Evolutionary conservation across 2,797 vertebrate genomes (phyloP).

Genomic region (Chaenodraco wilsoni): DNA sequence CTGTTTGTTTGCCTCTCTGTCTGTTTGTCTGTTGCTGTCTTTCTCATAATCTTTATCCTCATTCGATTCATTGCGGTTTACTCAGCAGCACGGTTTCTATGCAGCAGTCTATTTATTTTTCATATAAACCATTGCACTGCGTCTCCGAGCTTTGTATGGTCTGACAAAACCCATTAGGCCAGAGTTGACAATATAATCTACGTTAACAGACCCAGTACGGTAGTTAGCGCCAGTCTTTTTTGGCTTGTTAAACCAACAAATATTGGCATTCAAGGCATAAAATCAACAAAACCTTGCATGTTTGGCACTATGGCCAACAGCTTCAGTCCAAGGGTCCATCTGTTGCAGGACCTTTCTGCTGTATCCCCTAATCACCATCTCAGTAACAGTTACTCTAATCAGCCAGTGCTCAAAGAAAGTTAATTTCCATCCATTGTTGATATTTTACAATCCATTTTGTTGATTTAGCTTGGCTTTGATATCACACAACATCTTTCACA

Average conservation of each 20-base stretch:
- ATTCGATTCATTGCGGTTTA: conserved; percentile 42
- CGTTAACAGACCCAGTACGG: conserved; percentile 37
- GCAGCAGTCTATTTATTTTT: conserved; percentile 50
- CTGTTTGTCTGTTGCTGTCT: conserved; percentile 34
- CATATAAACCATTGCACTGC: conserved; percentile 36
- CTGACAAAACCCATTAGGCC: conserved; percentile 38
- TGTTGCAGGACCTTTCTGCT: not conserved
- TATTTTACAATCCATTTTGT: conserved; percentile 33
- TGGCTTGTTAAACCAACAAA: conserved; percentile 33
- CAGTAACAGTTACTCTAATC: conserved; percentile 10
- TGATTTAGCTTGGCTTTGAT: conserved; percentile 24
- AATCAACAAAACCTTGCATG: conserved; percentile 16
- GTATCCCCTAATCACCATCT: not conserved
- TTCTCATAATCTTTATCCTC: conserved; percentile 41
- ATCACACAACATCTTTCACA: conserved; percentile 24
- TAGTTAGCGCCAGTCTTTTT: conserved; percentile 17
- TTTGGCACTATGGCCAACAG: conserved; percentile 13
- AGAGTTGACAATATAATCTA: conserved; percentile 38
- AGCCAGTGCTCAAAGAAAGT: not conserved
- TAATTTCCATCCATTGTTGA: conserved; percentile 18
- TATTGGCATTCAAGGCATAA: conserved; percentile 33
- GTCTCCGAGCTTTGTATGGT: conserved; percentile 34
- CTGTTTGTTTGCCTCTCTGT: conserved; percentile 17
- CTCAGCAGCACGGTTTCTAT: conserved; percentile 10
- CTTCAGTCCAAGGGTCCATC: conserved; percentile 21